Base-by-base conservation (phyloP, 2,888 invertebrate genomes). In the Brenthis hecate region DNA sequence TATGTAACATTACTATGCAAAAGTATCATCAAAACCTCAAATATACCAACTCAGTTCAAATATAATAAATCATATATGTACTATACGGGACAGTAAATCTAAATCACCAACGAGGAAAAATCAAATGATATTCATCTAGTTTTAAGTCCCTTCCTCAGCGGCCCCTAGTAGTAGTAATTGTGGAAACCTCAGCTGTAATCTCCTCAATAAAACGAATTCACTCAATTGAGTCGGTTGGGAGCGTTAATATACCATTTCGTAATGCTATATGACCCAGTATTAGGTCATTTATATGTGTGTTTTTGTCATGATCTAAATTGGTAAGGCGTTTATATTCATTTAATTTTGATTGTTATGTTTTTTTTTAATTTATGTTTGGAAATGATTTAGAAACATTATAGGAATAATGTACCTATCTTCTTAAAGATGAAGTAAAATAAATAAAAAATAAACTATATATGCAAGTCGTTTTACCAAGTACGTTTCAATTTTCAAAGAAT, bases 201-300 rank as follows among this genome's bases (percentile, higher is more conserved):
- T 71, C 69, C 74, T 78, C 90, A 91, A 92, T 91, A 88, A 89
- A 86, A 78, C 81, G 82, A 88, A 88, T 88, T 88, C 84, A 85
- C 79, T 88, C 86, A 83, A 91, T 91, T 92, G 91, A 83, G 75
- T 76, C 79, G 86, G 89, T 87, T 89, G 89, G 88, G 80, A 84
- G 75, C 76, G 74, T 60, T 70, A 68, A 68, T 69, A 69, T 62
- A 67, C 64, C 50, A 58, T 72, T 65, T 70, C 72, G 72, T 70
- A 72, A 69, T 69, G 66, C 67, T 64, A 60, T 66, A 69, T 66
- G 66, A 68, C 43, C 53, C 60, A 65, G 57, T 60, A 57, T 63
- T 63, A 63, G 71, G 61, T 70, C 69, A 65, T 65, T 64, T 69
- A 63, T 68, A 60, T 71, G 48, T 68, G 65, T 68, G 65, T 68